Evolutionary conservation across 2,888 invertebrate genomes (phyloP).

Genomic region (Drosophila paramelanica): DNA sequence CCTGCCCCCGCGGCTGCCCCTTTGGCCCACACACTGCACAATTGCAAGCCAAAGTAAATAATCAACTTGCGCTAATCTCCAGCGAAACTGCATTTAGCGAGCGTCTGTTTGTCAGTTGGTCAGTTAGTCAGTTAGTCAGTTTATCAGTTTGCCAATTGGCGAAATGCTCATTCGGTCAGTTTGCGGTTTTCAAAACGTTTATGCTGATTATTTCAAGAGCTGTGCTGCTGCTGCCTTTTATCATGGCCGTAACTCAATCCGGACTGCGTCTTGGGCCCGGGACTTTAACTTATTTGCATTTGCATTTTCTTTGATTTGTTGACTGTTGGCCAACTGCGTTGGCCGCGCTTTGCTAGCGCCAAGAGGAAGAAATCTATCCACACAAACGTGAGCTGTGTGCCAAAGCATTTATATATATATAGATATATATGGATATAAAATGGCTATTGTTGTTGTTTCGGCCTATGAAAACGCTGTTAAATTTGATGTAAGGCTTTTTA

Average conservation of each 20-base stretch:
- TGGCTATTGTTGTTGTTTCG: conserved; percentile 9
- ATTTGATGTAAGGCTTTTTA: conserved; percentile 20
- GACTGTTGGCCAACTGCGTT: conserved; percentile 32
- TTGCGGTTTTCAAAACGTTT: conserved; percentile 62
- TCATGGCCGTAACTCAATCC: conserved; percentile 48
- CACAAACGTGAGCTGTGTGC: conserved; percentile 56
- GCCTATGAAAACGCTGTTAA: conserved; percentile 38
- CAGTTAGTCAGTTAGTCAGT: conserved; percentile 30
- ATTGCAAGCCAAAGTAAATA: conserved; percentile 72
- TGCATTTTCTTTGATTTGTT: conserved; percentile 48
- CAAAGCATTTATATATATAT: conserved; percentile 7
- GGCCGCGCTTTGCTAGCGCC: conserved; percentile 42
- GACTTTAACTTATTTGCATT: conserved; percentile 33
- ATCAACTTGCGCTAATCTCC: conserved; percentile 77
- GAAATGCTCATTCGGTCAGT: conserved; percentile 46
- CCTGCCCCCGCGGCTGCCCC: neutral
- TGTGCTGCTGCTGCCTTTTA: conserved; percentile 29
- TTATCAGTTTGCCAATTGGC: conserved; percentile 37
- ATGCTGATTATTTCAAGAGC: conserved; percentile 53
- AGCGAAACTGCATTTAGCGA: conserved; percentile 74
- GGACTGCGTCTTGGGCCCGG: conserved; percentile 7
- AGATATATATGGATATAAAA: conserved; percentile 17
- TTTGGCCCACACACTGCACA: conserved; percentile 43
- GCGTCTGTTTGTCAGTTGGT: conserved; percentile 22
- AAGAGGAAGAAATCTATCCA: conserved; percentile 25